These are phyloP conservation scores for Telmatherina bonti DNA, from an alignment of 2,797 vertebrate species.

Conservation along the genomic window DNA sequence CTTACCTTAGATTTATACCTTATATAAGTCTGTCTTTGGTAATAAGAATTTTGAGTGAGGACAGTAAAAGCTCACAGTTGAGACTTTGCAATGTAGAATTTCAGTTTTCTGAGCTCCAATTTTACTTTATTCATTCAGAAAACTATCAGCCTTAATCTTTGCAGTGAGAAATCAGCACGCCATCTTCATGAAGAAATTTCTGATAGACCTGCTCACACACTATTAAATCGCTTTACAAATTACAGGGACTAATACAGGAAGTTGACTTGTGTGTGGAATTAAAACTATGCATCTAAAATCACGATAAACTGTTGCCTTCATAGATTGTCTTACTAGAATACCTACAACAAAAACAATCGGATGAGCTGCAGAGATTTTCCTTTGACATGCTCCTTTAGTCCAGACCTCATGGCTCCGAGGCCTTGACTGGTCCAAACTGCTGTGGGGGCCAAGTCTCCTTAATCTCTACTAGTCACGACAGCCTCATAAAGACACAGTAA, in stretches of 20 bases:
- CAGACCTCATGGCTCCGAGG: conserved; percentile 29
- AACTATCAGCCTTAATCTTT: conserved; percentile 9
- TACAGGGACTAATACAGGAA: conserved; percentile 13
- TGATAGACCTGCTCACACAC: background rate
- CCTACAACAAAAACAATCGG: too few relatives aligned
- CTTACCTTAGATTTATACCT: too few relatives aligned
- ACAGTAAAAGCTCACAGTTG: conserved; percentile 23
- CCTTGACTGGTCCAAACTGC: conserved; percentile 40
- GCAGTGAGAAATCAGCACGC: background rate
- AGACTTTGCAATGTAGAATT: conserved; percentile 23
- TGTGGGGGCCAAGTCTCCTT: conserved; percentile 28
- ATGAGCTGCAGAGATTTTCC: background rate
- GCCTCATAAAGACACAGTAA: conserved; percentile 60
- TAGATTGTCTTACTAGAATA: too few relatives aligned
- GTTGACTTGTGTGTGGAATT: background rate
- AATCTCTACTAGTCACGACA: conserved; percentile 59
- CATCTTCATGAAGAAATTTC: conserved; percentile 1
- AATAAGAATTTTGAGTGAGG: background rate
- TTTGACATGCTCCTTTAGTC: background rate
- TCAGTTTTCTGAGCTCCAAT: conserved; percentile 17
- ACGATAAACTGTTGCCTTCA: background rate
- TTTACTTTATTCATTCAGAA: conserved; percentile 23
- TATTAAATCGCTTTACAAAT: background rate
- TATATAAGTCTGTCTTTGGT: background rate
- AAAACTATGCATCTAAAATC: background rate